Evolutionary conservation across 2,888 invertebrate species (phyloP).

Genomic region (Meiosimyza decipiens): DNA sequence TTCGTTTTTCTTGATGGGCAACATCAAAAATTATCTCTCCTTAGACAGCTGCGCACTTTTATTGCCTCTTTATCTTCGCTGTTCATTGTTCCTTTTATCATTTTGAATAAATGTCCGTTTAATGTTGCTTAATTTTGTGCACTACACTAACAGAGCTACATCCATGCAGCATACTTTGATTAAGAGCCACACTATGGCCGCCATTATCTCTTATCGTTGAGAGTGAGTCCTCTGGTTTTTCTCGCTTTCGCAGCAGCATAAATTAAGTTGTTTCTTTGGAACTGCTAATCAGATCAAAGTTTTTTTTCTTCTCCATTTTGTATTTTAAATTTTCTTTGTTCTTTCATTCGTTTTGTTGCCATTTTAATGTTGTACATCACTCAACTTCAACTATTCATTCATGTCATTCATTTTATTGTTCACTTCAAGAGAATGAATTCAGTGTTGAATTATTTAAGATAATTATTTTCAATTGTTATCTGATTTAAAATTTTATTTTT

Average conservation of each 20-base stretch:
- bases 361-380: conserved; percentile 8
- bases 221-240: neutral
- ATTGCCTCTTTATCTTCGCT: no score
- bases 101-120: no score
- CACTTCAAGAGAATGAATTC: neutral
- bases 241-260: neutral
- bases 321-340: neutral
- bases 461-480: conserved; percentile 32
- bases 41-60: no score
- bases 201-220: conserved; percentile 8
- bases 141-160: no score
- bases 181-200: neutral
- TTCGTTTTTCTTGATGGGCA: no score
- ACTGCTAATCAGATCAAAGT: neutral
- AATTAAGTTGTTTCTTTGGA: conserved; percentile 1
- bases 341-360: neutral
- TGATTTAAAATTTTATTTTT: conserved; percentile 12
- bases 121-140: no score
- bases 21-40: no score
- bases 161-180: neutral
- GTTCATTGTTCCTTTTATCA: no score
- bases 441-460: conserved; percentile 27
- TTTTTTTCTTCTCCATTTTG: neutral
- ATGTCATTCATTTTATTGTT: conserved; percentile 5
- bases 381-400: conserved; percentile 11